Conservation (phyloP, 1,140 invertebrate genomes). For the Aphaenogaster rudis region DNA sequence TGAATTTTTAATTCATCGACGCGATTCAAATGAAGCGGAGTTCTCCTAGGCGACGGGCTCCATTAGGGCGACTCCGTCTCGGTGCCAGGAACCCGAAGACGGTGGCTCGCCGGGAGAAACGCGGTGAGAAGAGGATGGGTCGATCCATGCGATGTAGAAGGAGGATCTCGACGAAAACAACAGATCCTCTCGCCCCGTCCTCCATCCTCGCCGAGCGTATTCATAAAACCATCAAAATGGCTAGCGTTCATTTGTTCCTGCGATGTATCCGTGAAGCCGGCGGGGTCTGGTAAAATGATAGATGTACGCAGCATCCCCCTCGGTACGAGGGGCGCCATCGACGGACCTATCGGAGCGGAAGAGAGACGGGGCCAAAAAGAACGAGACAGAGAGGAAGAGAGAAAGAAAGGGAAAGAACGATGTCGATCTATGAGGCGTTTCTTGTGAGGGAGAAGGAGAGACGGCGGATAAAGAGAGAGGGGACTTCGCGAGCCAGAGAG, state of each 20-base stretch:
- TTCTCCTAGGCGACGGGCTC: constrained; percentile 57
- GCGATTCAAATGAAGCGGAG: constrained; percentile 60
- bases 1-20: constrained; percentile 60
- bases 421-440: constrained; percentile 50
- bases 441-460: constrained; percentile 43
- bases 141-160: constrained; percentile 31
- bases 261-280: constrained; percentile 72
- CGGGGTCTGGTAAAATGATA: constrained; percentile 75
- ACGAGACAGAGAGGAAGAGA: constrained; percentile 33
- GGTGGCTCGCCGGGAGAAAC: constrained; percentile 17
- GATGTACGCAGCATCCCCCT: constrained; percentile 76
- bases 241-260: constrained; percentile 75
- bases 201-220: constrained; percentile 64
- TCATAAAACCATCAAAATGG: constrained; percentile 71
- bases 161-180: constrained; percentile 68
- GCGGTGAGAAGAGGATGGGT: constrained; percentile 55
- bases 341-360: constrained; percentile 61
- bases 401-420: constrained; percentile 43
- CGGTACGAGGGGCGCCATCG: constrained; percentile 64
- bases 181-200: constrained; percentile 47
- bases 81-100: constrained; percentile 37
- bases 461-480: constrained; percentile 64
- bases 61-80: constrained; percentile 58
- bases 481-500: constrained; percentile 71
- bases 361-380: constrained; percentile 56